A percentile compares a stretch with the other conserved stretches of the same genome.
Conservation (phyloP, 1,140 invertebrate genomes). For the Ephestia elutella region DNA sequence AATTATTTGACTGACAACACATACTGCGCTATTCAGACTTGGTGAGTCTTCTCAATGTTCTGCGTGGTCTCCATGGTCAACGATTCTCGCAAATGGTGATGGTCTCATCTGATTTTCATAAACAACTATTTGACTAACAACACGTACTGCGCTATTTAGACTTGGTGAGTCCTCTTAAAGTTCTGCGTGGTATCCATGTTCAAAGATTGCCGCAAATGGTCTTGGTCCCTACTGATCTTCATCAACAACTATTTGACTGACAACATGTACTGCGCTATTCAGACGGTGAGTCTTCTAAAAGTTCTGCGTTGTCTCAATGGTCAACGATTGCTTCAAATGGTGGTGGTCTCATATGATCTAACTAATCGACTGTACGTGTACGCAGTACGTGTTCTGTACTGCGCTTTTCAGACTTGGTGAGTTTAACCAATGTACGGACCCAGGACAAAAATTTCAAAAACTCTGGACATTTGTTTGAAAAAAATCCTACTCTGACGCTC, state of each 20-base stretch:
- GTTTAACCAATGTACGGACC: too few species aligned
- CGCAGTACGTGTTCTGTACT: too few species aligned
- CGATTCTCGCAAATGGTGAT: constrained; percentile 14
- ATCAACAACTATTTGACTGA: constrained; percentile 17
- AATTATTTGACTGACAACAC: constrained; percentile 13
- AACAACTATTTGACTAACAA: constrained; percentile 16
- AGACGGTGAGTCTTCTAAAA: constrained; percentile 13
- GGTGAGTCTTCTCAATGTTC: constrained; percentile 8
- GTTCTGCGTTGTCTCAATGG: neutral
- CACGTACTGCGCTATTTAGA: constrained; percentile 11
- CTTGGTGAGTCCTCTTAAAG: constrained; percentile 11
- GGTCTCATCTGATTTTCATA: constrained; percentile 17
- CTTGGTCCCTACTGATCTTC: constrained; percentile 17
- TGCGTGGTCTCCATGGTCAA: neutral
- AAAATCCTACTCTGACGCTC: too few species aligned
- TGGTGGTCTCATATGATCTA: constrained; percentile 20
- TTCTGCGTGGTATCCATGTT: neutral
- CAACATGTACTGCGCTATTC: constrained; percentile 10
- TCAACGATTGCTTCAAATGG: constrained; percentile 8
- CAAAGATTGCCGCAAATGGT: constrained; percentile 10
- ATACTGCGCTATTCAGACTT: constrained; percentile 13
- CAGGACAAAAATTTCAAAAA: too few species aligned
- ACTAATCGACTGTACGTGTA: constrained; percentile 9
- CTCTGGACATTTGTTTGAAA: too few species aligned
- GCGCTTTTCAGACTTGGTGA: too few species aligned